These are phyloP conservation scores for Helicoverpa assulta DNA, from an alignment of 2,888 invertebrate species.

Conservation along the genomic window DNA sequence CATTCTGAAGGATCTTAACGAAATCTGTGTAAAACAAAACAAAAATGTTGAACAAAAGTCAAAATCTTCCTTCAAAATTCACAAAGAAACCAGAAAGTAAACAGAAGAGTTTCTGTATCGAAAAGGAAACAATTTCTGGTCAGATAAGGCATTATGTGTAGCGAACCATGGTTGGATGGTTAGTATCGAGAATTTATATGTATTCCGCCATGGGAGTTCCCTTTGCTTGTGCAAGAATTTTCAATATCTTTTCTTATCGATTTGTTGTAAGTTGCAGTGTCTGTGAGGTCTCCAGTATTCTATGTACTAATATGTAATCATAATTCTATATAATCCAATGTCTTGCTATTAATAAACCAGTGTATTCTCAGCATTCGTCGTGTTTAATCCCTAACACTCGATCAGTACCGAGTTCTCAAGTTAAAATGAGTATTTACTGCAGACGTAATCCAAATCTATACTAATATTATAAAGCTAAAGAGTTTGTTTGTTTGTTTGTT, in stretches of 20 bases:
- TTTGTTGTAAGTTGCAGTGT: constrained; percentile 12
- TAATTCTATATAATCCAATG: too few relatives aligned
- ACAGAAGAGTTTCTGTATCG: constrained; percentile 20
- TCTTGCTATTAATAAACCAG: too few relatives aligned
- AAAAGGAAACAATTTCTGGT: constrained; percentile 36
- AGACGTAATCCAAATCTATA: too few relatives aligned
- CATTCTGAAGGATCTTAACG: too few relatives aligned
- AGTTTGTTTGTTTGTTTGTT: too few relatives aligned
- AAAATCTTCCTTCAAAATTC: constrained; percentile 11
- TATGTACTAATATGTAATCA: too few relatives aligned
- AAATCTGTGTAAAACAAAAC: not conserved
- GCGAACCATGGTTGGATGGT: constrained; percentile 46
- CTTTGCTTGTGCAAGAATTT: constrained; percentile 23
- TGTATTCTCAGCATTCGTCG: too few relatives aligned
- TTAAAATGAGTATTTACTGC: too few relatives aligned
- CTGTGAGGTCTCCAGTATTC: too few relatives aligned
- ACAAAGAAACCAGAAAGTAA: constrained; percentile 17
- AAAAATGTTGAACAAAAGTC: not conserved
- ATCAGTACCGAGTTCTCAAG: too few relatives aligned
- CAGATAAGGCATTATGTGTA: constrained; percentile 47
- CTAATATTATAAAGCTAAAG: too few relatives aligned
- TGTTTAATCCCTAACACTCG: too few relatives aligned
- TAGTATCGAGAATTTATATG: constrained; percentile 47
- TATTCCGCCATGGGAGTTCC: constrained; percentile 37
- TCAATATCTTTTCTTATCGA: constrained; percentile 26